Conservation (phyloP, 2,888 invertebrate species). For the Priocnemis perturbator region DNA sequence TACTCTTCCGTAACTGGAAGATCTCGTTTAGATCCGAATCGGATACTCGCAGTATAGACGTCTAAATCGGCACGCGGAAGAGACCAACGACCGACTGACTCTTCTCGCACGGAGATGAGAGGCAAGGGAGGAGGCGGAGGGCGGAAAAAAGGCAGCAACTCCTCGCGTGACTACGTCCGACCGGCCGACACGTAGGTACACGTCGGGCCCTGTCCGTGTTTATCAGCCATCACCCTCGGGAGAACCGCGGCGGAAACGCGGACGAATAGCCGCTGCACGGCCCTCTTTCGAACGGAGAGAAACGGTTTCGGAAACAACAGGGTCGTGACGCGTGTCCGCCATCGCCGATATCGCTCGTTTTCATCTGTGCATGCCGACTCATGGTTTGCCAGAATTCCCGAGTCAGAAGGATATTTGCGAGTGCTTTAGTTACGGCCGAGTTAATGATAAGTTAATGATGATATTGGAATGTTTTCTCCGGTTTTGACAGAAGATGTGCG, state of each 20-base stretch:
- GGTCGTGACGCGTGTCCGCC: conserved; percentile 3
- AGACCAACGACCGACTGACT: conserved; percentile 50
- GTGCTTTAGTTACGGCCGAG: too few species aligned
- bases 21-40: conserved; percentile 54
- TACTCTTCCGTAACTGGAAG: conserved; percentile 14
- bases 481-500: too few species aligned
- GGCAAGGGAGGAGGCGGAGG: neutral
- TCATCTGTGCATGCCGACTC: too few species aligned
- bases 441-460: too few species aligned
- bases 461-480: too few species aligned
- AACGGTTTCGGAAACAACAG: conserved; percentile 9
- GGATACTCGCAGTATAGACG: conserved; percentile 46
- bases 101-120: conserved; percentile 15
- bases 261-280: conserved; percentile 39
- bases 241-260: conserved; percentile 45
- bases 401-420: too few species aligned
- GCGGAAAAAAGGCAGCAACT: conserved; percentile 15
- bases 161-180: conserved; percentile 58
- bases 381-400: too few species aligned
- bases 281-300: conserved; percentile 28
- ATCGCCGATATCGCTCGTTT: neutral
- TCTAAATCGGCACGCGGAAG: conserved; percentile 61
- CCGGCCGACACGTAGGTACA: conserved; percentile 54
- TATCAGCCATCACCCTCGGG: conserved; percentile 59
- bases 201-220: conserved; percentile 56